Conservation (phyloP, 2,888 invertebrate species). For the Xiphydria camelus region DNA sequence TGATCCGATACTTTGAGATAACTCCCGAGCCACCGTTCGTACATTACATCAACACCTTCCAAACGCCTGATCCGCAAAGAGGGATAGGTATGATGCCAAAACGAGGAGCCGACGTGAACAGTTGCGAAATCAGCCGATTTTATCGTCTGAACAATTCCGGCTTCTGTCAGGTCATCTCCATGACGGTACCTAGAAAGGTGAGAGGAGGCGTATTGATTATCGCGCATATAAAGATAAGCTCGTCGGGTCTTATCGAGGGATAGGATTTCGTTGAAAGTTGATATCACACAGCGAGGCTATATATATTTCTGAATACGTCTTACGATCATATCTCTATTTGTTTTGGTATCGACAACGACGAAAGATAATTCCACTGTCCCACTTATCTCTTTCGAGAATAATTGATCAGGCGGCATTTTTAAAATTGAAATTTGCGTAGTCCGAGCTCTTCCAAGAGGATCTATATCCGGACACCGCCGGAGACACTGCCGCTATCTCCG, state of each 20-base stretch:
- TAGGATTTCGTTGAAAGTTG: no score
- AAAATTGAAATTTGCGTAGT: slow-evolving; percentile 65
- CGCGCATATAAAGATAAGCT: slow-evolving; percentile 1
- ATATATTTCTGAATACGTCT: no score
- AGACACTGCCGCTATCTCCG: slow-evolving; percentile 84
- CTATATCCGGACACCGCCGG: slow-evolving; percentile 94
- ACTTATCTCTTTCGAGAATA: no score
- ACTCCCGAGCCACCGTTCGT: slow-evolving; percentile 93
- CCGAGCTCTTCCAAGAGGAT: slow-evolving; percentile 96
- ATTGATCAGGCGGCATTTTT: no score
- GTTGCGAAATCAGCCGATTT: slow-evolving; percentile 94
- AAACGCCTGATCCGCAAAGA: slow-evolving; percentile 96
- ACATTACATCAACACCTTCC: slow-evolving; percentile 96
- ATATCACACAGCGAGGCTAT: no score
- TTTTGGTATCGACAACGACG: no score
- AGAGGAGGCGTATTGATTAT: slow-evolving; percentile 13
- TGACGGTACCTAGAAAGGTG: slow-evolving; percentile 95
- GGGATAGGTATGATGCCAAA: slow-evolving; percentile 98
- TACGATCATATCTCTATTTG: no score
- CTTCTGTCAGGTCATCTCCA: slow-evolving; percentile 92
- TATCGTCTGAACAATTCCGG: slow-evolving; percentile 94
- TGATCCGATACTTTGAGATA: slow-evolving; percentile 92
- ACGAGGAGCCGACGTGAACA: slow-evolving; percentile 90
- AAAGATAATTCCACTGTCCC: no score
- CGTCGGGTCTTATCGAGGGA: slow-evolving; percentile 4